Conservation (phyloP, 2,888 invertebrate genomes). For the Tetanocera ferruginea region DNA sequence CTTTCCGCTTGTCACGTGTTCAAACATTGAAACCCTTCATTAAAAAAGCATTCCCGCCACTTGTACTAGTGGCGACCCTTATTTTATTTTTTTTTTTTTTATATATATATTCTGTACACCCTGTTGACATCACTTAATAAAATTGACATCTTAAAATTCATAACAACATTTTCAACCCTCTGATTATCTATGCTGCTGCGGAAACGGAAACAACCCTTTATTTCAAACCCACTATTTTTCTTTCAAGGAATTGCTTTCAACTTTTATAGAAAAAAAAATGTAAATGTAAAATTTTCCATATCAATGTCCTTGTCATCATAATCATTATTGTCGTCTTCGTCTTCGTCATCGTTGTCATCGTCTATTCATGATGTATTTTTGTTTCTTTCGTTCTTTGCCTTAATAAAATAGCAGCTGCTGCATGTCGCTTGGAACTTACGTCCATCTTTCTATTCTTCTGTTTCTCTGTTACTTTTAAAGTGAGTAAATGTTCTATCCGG, state of each 20-base stretch:
- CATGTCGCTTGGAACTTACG: too few relatives aligned
- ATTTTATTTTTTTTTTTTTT: background rate
- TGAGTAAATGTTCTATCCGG: too few relatives aligned
- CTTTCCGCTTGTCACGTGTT: too few relatives aligned
- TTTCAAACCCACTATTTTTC: background rate
- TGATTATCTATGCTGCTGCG: background rate
- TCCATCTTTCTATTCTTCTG: too few relatives aligned
- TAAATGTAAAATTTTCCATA: background rate
- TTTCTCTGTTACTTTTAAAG: too few relatives aligned
- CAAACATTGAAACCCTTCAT: too few relatives aligned
- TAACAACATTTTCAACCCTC: slow-evolving; percentile 13
- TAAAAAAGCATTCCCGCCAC: too few relatives aligned
- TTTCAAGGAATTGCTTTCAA: slow-evolving; percentile 7
- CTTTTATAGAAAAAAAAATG: too few relatives aligned
- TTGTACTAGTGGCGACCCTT: background rate
- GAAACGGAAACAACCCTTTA: background rate
- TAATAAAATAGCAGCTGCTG: too few relatives aligned
- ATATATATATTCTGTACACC: background rate
- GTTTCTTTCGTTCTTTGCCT: background rate
- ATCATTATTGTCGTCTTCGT: background rate
- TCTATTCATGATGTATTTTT: background rate
- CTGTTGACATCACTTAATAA: slow-evolving; percentile 30
- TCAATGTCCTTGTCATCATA: background rate
- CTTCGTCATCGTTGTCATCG: background rate
- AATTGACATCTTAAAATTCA: slow-evolving; percentile 30